phyloP scores from a whole-genome alignment of 2,113 vertebrate species.

The Sturnus vulgaris region DNA sequence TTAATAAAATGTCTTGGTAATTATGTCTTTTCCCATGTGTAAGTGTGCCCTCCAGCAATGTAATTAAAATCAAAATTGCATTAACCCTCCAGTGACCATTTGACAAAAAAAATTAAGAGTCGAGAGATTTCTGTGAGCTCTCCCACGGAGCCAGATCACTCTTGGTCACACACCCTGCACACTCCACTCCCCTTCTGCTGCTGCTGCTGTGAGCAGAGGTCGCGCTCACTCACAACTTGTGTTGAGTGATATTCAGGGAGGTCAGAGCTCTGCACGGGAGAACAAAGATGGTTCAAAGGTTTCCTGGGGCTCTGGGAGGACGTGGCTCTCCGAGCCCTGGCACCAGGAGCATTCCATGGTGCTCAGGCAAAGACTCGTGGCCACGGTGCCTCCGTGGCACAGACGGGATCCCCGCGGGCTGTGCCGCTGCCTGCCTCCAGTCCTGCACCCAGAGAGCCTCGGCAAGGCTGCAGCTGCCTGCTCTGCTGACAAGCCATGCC shows the following conservation, averaged over 20 bases:
- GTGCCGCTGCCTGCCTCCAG: not conserved
- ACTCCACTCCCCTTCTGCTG: not conserved
- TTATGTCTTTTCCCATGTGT: conserved; percentile 15
- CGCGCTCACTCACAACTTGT: not conserved
- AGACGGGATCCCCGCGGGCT: not conserved
- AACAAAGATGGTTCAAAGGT: not conserved
- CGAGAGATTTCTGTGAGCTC: not conserved
- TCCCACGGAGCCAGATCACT: not conserved
- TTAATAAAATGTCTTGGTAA: conserved; percentile 69
- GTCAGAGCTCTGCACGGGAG: not conserved
- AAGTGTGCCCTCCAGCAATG: conserved; percentile 44
- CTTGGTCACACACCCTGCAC: not conserved
- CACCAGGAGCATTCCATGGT: accelerated
- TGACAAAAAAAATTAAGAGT: conserved; percentile 9
- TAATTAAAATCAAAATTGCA: conserved; percentile 52
- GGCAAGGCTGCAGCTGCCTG: not conserved
- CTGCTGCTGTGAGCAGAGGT: accelerated
- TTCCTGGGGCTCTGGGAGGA: accelerated
- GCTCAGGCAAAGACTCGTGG: accelerated
- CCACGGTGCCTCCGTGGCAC: accelerated
- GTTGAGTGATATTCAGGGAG: not conserved
- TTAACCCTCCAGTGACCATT: conserved; percentile 46
- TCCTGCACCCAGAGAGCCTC: accelerated
- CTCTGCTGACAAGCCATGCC: no score
- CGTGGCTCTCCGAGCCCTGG: not conserved